Conservation (phyloP, 2,888 invertebrate species). For the Smittia aterrima region DNA sequence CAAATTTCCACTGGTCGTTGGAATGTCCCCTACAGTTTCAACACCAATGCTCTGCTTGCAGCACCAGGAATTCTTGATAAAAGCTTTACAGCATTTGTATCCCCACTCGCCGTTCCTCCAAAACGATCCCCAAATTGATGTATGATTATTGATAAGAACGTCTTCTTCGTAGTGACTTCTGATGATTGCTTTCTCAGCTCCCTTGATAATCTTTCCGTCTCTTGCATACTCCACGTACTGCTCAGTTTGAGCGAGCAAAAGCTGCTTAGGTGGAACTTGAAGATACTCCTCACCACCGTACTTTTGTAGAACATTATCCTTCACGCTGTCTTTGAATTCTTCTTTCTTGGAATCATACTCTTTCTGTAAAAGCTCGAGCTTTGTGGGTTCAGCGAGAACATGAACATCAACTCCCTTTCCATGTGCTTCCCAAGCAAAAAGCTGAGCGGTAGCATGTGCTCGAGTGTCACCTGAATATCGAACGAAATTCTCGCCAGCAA, state of each 20-base stretch:
- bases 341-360: conserved; percentile 89
- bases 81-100: conserved; percentile 91
- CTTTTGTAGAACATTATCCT: conserved; percentile 80
- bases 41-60: conserved; percentile 61
- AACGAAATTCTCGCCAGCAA: conserved; percentile 95
- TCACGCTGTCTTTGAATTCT: conserved; percentile 68
- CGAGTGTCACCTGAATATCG: conserved; percentile 92
- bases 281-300: conserved; percentile 96
- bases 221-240: conserved; percentile 94
- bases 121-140: conserved; percentile 92
- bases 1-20: conserved; percentile 26
- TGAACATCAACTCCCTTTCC: conserved; percentile 92
- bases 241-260: conserved; percentile 92
- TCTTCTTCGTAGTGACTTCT: conserved; percentile 93
- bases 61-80: conserved; percentile 86
- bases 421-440: conserved; percentile 98
- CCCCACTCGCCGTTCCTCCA: conserved; percentile 96
- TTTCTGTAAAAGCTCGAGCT: conserved; percentile 84
- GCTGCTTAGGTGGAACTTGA: conserved; percentile 80
- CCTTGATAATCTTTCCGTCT: conserved; percentile 82
- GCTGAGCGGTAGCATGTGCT: conserved; percentile 84
- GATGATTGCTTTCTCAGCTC: conserved; percentile 83
- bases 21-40: conserved; percentile 45
- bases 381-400: conserved; percentile 95
- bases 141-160: conserved; percentile 87